Evolutionary conservation across 2,113 vertebrate genomes (phyloP).

Genomic region (Polypterus bichir): DNA sequence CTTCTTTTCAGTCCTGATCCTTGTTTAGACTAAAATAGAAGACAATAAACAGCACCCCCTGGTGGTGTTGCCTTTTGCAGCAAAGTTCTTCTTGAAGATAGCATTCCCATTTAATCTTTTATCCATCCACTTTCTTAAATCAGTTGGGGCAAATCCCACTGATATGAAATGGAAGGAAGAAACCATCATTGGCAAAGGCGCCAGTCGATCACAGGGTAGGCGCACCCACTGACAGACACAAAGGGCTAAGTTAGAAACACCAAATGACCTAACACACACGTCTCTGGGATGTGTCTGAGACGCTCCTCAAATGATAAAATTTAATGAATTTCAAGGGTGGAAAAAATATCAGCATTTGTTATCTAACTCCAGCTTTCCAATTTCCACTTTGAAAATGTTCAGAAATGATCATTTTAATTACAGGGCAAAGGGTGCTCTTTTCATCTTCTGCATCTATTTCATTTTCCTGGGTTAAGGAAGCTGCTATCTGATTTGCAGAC

Average conservation of each 20-base stretch:
- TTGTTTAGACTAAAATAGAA: too few species aligned
- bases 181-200: too few species aligned
- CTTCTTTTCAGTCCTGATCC: too few species aligned
- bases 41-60: too few species aligned
- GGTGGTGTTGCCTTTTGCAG: too few species aligned
- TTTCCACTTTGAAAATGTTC: slow-evolving; percentile 44
- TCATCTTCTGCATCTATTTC: slow-evolving; percentile 42
- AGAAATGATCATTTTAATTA: slow-evolving; percentile 41
- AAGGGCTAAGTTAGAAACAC: slow-evolving; percentile 10
- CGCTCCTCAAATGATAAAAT: slow-evolving; percentile 29
- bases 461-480: slow-evolving; percentile 21
- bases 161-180: too few species aligned
- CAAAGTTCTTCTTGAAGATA: too few species aligned
- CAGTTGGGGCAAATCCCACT: too few species aligned
- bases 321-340: background rate
- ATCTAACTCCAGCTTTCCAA: slow-evolving; percentile 17
- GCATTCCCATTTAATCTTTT: too few species aligned
- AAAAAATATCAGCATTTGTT: slow-evolving; percentile 25
- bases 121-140: too few species aligned
- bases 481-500: slow-evolving; percentile 15
- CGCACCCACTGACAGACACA: slow-evolving; percentile 35
- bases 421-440: slow-evolving; percentile 25
- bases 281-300: slow-evolving; percentile 32
- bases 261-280: slow-evolving; percentile 11
- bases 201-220: slow-evolving; percentile 6